These are phyloP conservation scores for Aphelinus certus DNA, from an alignment of 1,140 invertebrate genomes.

Conservation along the genomic window DNA sequence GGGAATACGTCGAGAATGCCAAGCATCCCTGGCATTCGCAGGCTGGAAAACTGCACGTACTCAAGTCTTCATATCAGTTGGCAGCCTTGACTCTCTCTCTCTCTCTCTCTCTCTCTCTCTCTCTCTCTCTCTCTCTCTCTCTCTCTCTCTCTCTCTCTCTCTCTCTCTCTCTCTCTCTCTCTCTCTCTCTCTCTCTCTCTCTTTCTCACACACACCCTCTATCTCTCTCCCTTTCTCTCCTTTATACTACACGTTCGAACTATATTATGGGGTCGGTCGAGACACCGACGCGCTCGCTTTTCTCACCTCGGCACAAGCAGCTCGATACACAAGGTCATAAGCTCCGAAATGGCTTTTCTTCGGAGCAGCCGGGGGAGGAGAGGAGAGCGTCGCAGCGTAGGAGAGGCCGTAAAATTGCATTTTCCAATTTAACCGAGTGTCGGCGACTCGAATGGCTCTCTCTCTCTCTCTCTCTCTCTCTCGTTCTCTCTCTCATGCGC, in stretches of 20 bases:
- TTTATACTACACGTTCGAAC: not conserved
- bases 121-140: not conserved
- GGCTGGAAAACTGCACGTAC: constrained; percentile 30
- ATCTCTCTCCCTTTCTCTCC: not conserved
- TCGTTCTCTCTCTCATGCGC: too few species aligned
- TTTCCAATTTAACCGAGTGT: constrained; percentile 38
- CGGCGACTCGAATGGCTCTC: not conserved
- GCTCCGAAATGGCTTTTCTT: constrained; percentile 12
- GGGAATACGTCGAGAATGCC: constrained; percentile 29
- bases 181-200: not conserved
- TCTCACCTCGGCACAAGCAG: constrained; percentile 1
- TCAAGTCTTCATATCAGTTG: constrained; percentile 42
- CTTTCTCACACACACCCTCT: not conserved
- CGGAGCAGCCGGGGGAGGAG: not conserved
- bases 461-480: too few species aligned
- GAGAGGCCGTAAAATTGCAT: constrained; percentile 30
- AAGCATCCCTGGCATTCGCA: constrained; percentile 27
- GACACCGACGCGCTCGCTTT: not conserved
- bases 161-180: not conserved
- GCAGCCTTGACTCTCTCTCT: constrained; percentile 8
- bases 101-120: not conserved
- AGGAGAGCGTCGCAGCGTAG: too few species aligned
- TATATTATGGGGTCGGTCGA: not conserved
- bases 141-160: not conserved
- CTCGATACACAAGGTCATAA: constrained; percentile 37